These are phyloP conservation scores for Tapirus indicus DNA, from an alignment of 2,797 vertebrate genomes.

Conservation along the genomic window DNA sequence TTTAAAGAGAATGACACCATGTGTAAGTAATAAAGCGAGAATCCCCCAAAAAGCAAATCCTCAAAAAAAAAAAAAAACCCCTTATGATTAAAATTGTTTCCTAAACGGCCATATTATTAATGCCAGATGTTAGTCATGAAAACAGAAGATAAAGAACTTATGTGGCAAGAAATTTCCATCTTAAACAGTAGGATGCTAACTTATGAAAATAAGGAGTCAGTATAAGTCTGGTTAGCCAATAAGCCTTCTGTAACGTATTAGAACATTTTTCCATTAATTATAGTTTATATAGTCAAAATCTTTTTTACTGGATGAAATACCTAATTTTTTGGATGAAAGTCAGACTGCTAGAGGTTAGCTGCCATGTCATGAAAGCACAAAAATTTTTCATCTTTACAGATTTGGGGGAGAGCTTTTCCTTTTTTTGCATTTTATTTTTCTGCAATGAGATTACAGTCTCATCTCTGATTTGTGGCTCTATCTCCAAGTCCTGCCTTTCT, in stretches of 20 bases:
- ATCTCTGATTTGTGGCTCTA: neutral
- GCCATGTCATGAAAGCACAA: neutral
- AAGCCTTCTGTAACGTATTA: constrained; percentile 29
- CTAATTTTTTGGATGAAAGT: neutral
- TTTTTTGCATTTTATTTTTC: constrained; percentile 10
- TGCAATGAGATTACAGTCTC: neutral
- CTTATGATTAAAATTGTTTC: constrained; percentile 59
- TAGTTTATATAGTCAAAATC: constrained; percentile 46
- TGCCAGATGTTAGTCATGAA: constrained; percentile 72
- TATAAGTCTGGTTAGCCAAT: neutral
- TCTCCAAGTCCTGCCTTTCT: neutral
- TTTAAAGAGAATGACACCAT: constrained; percentile 55
- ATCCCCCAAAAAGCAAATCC: constrained; percentile 46
- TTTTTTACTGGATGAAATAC: neutral
- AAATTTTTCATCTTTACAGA: neutral
- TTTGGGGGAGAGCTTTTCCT: neutral
- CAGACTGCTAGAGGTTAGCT: neutral
- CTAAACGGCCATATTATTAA: constrained; percentile 43
- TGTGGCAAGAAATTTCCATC: constrained; percentile 46
- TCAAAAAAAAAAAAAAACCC: neutral
- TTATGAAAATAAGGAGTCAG: constrained; percentile 35
- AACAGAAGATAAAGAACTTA: constrained; percentile 69
- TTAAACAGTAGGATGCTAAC: constrained; percentile 63
- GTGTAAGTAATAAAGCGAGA: constrained; percentile 73
- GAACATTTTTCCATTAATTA: constrained; percentile 55